These are phyloP conservation scores for Heliconius ismenius DNA, from an alignment of 2,888 invertebrate genomes.

Conservation along the genomic window DNA sequence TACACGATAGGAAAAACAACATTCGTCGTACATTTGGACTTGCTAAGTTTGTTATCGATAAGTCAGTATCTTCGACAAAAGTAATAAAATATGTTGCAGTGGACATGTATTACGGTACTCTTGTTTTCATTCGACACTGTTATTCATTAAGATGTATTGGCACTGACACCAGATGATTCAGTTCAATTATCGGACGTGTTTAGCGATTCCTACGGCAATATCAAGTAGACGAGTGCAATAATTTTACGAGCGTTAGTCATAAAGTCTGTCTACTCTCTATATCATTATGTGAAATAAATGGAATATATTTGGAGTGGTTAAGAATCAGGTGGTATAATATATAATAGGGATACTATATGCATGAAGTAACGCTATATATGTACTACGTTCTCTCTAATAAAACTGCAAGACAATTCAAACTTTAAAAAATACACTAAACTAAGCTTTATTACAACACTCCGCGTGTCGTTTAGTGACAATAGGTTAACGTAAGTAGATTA, in stretches of 20 bases:
- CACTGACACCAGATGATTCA: constrained; percentile 37
- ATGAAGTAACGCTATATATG: background rate
- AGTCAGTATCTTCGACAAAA: constrained; percentile 30
- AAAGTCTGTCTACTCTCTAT: constrained; percentile 21
- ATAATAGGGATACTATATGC: background rate
- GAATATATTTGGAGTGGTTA: too few species aligned
- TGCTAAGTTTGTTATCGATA: constrained; percentile 31
- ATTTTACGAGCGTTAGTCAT: constrained; percentile 35
- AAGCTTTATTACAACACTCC: constrained; percentile 6
- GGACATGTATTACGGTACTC: constrained; percentile 35
- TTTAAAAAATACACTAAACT: background rate
- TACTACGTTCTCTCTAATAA: background rate
- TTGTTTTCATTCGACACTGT: constrained; percentile 35
- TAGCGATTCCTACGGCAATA: constrained; percentile 29
- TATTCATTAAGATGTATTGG: constrained; percentile 39
- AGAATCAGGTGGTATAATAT: too few species aligned
- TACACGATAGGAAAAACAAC: constrained; percentile 34
- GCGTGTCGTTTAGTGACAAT: constrained; percentile 12
- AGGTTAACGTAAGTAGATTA: constrained; percentile 26
- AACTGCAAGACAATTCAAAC: background rate
- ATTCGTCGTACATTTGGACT: constrained; percentile 37
- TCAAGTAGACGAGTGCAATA: constrained; percentile 31
- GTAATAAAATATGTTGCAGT: constrained; percentile 31
- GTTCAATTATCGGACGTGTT: constrained; percentile 29
- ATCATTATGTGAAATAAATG: too few species aligned